These are phyloP conservation scores for Phoxinus dragarum DNA, from an alignment of 2,797 vertebrate genomes.

Conservation along the genomic window DNA sequence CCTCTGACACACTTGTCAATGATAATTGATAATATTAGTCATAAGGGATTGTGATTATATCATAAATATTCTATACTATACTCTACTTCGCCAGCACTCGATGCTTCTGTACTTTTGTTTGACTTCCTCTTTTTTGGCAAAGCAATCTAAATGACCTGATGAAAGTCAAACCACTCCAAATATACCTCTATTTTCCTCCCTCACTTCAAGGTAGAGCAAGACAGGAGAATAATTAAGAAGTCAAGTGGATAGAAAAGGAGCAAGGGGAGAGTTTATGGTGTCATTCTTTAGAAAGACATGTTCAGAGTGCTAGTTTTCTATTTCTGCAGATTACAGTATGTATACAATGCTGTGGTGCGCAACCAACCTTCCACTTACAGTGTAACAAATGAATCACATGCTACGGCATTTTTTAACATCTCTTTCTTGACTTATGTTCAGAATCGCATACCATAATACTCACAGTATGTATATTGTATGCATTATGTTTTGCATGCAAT, in stretches of 20 bases:
- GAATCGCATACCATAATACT: background rate
- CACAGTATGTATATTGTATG: background rate
- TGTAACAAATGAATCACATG: background rate
- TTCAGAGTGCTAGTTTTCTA: background rate
- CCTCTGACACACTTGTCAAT: background rate
- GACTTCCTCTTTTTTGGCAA: slow-evolving; percentile 5
- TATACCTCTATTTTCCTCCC: background rate
- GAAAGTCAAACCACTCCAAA: slow-evolving; percentile 10
- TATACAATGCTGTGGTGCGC: background rate
- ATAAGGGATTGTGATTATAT: background rate
- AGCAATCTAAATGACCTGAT: slow-evolving; percentile 8
- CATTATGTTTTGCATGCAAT: background rate
- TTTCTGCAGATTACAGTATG: background rate
- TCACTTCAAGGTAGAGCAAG: slow-evolving; percentile 43
- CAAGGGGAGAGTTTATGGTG: background rate
- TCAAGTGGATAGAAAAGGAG: slow-evolving; percentile 29
- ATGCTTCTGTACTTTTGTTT: slow-evolving; percentile 7
- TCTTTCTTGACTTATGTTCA: background rate
- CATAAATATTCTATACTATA: slow-evolving; percentile 2
- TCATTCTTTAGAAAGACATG: slow-evolving; percentile 20
- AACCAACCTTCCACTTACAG: background rate
- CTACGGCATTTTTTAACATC: background rate
- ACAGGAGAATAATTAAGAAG: slow-evolving; percentile 49
- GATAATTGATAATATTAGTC: background rate
- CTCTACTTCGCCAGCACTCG: background rate